Evolutionary conservation across 2,797 vertebrate species (phyloP).

Genomic region (Pseudomugil tenellus): DNA sequence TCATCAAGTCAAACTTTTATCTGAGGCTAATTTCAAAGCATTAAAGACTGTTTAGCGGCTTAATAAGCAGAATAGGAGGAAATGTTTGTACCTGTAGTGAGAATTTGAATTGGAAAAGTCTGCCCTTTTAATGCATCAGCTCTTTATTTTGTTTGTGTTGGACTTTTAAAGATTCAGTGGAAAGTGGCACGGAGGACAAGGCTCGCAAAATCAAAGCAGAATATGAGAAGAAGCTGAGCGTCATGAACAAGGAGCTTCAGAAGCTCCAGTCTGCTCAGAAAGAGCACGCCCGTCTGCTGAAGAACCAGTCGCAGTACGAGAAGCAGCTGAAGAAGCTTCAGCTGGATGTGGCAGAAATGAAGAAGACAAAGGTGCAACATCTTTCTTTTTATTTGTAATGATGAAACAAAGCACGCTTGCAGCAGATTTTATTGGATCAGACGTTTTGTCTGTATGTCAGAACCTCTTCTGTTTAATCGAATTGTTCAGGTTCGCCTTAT

Average conservation of each 20-base stretch:
- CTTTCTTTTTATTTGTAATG: background rate
- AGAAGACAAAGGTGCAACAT: slow-evolving; percentile 91
- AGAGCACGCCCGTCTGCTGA: slow-evolving; percentile 93
- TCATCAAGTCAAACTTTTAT: slow-evolving; percentile 34
- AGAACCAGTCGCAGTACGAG: slow-evolving; percentile 98
- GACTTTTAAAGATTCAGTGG: slow-evolving; percentile 86
- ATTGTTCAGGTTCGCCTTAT: slow-evolving; percentile 90
- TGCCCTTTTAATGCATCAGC: background rate
- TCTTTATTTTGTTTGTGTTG: background rate
- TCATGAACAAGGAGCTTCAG: slow-evolving; percentile 96
- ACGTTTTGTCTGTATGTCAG: background rate
- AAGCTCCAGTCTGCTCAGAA: slow-evolving; percentile 95
- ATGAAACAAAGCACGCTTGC: background rate
- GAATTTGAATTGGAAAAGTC: background rate
- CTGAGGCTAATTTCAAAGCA: background rate
- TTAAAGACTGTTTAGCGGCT: background rate
- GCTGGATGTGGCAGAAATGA: slow-evolving; percentile 95
- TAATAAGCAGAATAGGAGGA: background rate
- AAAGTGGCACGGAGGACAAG: slow-evolving; percentile 94
- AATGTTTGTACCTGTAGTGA: background rate
- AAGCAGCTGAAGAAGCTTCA: slow-evolving; percentile 95
- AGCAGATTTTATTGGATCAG: background rate
- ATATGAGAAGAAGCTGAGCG: slow-evolving; percentile 94
- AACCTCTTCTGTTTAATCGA: background rate
- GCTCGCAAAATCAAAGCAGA: slow-evolving; percentile 93